Evolutionary conservation across 1,140 invertebrate species (phyloP), one percentile per base, ranked within the genome.

Genomic region (Ylistrum balloti): DNA sequence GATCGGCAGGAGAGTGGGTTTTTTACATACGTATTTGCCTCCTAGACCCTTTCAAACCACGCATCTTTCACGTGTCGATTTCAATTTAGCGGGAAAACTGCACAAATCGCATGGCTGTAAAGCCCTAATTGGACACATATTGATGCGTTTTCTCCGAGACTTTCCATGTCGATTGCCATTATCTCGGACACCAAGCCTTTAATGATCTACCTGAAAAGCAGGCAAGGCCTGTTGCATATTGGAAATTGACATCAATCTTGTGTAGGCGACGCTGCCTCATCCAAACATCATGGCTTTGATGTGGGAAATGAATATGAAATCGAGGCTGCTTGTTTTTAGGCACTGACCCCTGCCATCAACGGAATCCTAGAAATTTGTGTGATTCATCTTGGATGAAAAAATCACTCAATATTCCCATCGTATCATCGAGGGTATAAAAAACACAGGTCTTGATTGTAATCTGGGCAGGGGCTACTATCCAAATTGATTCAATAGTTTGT

Each of bases 1-100:
- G 56, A 74, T 74, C 56, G 56, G 56, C n/a, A 74, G 56, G 56
- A 74, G 56, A 74, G 56, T 74, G 56, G 56, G 56, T 74, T 74
- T 74, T 74, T 74, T 74, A 74, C 56, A 74, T 74, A 74, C 56
- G 56, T 74, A 74, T 74, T 74, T 74, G 56, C 56, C 56, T 74
- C 56, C 56, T 74, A 74, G 56, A 74, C 56, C 56, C 56, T n/a
- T 74, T 74, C 56, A 74, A 28, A 74, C 56, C 56, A 74, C 56
- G 56, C 56, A 74, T 74, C 56, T 74, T 74, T 74, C 56, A 74
- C 56, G 56, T 74, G 56, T 74, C 56, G 56, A 74, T 74, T 74
- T 74, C 56, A 74, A 74, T 74, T 74, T 74, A 74, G 56, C 56
- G 56, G 56, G 56, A 74, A 74, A 74, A 74, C 56, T 74, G 56